Evolutionary conservation across 2,888 invertebrate species (phyloP).

Genomic region (Seira ritae): DNA sequence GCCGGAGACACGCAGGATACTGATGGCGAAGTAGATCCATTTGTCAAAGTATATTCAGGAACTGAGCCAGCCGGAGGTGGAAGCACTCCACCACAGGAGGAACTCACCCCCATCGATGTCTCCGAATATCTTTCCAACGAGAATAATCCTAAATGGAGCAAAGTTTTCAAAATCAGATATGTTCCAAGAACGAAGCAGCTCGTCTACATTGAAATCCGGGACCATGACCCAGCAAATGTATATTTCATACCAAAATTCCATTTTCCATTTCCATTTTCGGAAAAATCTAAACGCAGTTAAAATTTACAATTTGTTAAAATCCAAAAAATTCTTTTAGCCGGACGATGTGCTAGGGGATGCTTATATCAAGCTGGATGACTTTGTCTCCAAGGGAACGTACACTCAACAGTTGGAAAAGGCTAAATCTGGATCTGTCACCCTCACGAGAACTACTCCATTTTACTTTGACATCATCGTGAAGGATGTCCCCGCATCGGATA

Average conservation of each 20-base stretch:
- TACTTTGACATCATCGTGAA: constrained; percentile 58
- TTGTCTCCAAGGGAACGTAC: constrained; percentile 49
- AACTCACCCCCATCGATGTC: constrained; percentile 37
- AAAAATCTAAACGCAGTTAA: no score
- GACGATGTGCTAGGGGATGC: constrained; percentile 65
- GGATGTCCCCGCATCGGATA: constrained; percentile 59
- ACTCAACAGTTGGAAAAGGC: constrained; percentile 55
- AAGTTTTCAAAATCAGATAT: constrained; percentile 63
- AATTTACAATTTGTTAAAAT: no score
- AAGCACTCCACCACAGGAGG: not conserved
- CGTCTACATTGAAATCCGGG: constrained; percentile 64
- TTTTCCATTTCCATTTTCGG: no score
- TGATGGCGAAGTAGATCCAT: constrained; percentile 62
- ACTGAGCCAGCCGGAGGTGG: constrained; percentile 29
- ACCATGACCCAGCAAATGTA: constrained; percentile 68
- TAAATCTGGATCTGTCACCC: constrained; percentile 60
- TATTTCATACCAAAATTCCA: no score
- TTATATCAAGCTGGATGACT: constrained; percentile 61
- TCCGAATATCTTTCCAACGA: constrained; percentile 60
- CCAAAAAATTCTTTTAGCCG: no score
- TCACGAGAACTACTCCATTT: constrained; percentile 65
- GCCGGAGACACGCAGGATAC: constrained; percentile 42
- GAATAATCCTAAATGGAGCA: constrained; percentile 61
- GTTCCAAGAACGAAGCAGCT: constrained; percentile 56
- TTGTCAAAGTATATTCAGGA: constrained; percentile 62